A percentile compares a stretch with the other conserved stretches of the same genome.
phyloP scores from a whole-genome alignment of 2,113 vertebrate genomes.

The Penelope pileata region DNA sequence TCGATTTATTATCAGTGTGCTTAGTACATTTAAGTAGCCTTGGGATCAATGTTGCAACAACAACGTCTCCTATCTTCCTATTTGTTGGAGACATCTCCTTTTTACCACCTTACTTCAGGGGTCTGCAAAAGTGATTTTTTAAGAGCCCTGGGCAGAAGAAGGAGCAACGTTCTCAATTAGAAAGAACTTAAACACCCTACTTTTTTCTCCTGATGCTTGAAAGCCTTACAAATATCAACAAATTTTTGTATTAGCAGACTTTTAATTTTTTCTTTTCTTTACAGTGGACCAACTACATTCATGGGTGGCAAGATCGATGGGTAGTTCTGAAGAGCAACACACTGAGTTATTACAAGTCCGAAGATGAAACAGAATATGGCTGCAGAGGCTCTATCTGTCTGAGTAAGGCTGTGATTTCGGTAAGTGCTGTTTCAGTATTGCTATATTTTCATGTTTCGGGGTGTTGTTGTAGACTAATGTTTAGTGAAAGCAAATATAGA shows the following conservation, averaged over 20 bases:
- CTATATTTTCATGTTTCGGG: not conserved
- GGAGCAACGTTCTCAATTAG: not conserved
- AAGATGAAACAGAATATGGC: conserved; percentile 94
- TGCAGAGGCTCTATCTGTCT: conserved; percentile 96
- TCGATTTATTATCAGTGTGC: not conserved
- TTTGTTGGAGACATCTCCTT: not conserved
- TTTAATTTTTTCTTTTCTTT: conserved; percentile 31
- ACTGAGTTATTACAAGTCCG: conserved; percentile 97
- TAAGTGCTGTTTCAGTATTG: conserved; percentile 74
- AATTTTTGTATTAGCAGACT: not conserved
- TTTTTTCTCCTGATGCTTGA: not conserved
- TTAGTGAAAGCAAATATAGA: not conserved
- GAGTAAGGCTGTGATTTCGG: conserved; percentile 95
- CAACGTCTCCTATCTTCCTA: not conserved
- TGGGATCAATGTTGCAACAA: not conserved
- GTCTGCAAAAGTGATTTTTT: not conserved
- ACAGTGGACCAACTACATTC: conserved; percentile 99
- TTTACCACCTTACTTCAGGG: not conserved
- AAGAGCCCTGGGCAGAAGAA: not conserved
- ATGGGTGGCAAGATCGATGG: conserved; percentile 99
- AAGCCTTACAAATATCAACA: not conserved
- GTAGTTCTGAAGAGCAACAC: conserved; percentile 93
- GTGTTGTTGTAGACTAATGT: not conserved
- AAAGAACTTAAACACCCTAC: not conserved
- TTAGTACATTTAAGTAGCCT: not conserved